Base-by-base conservation (phyloP, 2,113 vertebrate genomes). In the Cheirogaleus medius region DNA sequence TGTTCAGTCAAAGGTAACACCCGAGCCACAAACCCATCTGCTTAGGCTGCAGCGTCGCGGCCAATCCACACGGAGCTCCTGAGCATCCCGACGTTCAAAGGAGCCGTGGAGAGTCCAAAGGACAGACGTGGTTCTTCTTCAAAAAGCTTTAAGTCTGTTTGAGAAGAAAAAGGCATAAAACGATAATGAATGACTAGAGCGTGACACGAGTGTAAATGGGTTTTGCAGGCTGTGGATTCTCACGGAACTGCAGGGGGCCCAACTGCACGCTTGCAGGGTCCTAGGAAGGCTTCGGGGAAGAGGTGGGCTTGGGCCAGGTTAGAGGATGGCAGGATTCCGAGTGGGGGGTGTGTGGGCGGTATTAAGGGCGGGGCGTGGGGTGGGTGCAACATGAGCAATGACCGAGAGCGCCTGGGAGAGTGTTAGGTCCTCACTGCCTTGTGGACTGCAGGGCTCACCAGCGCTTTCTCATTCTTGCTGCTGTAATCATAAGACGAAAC, bases 121-220 rank as follows among this genome's bases (percentile, higher is more conserved):
- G 83, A 49, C 14, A 32, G 14, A 29, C 0, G 25, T n/a, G 29
- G 7, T 23, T 86, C 58, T 27, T 86, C 44, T 25, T 73, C 68
- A 54, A 52, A 71, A 47, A 94, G 25, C 18, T 63, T 76, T 20
- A 37, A 14, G 29, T 80, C 91, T 95, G 85, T 18, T 56, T 10
- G 29, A 39, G 69, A 52, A 93, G 44, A 56, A 64, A 87, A 85
- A 54, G 42, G 42, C 12, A 39, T 21, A 42, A 37, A 66, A 14
- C 66, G 21, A 14, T 15, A 23, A 27, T 1, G 47, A 81, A 21
- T 11, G 20, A 29, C 27, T 14, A 69, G 77, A 82, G 47, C 10
- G 0, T 10, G 0, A 10, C 2, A 0, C 1, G n/a, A 34, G 49
- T 10, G 6, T 17, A 14, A 29, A 23, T 0, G 37, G 56, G 7